These are phyloP conservation scores for Agrochola circellaris DNA, from an alignment of 2,888 invertebrate genomes.

Conservation along the genomic window DNA sequence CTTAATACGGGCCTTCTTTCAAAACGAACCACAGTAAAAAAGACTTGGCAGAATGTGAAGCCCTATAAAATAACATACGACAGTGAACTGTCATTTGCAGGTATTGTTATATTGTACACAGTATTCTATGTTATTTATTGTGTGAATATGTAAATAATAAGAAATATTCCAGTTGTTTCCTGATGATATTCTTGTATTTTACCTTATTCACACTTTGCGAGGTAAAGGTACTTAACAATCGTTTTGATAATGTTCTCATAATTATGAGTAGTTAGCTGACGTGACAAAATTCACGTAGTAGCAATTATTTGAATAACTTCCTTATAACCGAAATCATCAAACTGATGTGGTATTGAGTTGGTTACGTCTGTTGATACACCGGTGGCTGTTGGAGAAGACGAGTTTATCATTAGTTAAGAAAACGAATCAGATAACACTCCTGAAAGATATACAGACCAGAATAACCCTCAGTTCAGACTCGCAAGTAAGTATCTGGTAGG, in stretches of 20 bases:
- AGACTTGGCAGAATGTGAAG: conserved; percentile 10
- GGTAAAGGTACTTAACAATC: neutral
- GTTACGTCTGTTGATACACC: neutral
- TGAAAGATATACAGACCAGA: neutral
- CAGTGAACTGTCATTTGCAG: neutral
- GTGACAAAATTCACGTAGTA: neutral
- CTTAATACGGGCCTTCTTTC: neutral
- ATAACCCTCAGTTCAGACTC: neutral
- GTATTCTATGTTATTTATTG: conserved; percentile 17
- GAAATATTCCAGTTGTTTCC: conserved; percentile 29
- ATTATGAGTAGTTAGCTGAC: neutral
- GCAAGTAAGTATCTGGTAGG: too few species aligned
- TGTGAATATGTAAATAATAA: conserved; percentile 1
- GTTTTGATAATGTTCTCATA: conserved; percentile 5
- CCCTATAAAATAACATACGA: conserved; percentile 12
- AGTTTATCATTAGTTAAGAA: neutral
- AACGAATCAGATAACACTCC: neutral
- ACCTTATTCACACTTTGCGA: conserved; percentile 44
- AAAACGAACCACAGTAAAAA: neutral
- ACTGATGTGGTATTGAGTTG: neutral
- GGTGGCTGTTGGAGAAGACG: neutral
- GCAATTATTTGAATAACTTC: neutral
- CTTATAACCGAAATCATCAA: neutral
- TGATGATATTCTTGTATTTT: conserved; percentile 39
- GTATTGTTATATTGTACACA: neutral